Base-by-base conservation (phyloP, 2,888 invertebrate genomes). In the Mythimna vitellina region DNA sequence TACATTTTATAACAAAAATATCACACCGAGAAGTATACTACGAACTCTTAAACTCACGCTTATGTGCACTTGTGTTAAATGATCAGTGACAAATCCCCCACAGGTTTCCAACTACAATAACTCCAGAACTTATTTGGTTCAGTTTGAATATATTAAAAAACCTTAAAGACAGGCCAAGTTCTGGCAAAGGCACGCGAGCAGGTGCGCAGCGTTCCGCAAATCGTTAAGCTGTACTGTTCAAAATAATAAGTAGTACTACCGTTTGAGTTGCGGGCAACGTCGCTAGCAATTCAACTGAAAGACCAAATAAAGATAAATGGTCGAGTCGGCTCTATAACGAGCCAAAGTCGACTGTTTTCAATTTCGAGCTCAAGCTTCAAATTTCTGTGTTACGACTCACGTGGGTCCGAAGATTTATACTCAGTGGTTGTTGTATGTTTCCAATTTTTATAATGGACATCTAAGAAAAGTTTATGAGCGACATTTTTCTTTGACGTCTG, bases 271-370 rank as follows among this genome's bases (percentile, higher is more conserved):
- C 95, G 92, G 93, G 89, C 89, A 93, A 93, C 93, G 95, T 94
- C 93, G 89, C 92, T 88, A 92, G 92, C 94, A 95, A 94, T 94
- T 94, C 93, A 89, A 95, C 93, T 94, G 94, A 93, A 95, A 93
- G 93, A 90, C 92, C 92, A 94, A 95, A 95, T 95, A 93, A 95
- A 95, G 96, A 96, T 94, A 96, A 95, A 95, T 95, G 95, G 93
- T 90, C 86, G 86, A 94, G 89, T 91, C 92, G 92, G 92, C 91
- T 93, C 91, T 90, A 92, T 95, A 96, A 96, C 95, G 95, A 96
- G 95, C 89, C 91, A 86, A 90, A 93, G 90, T 93, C 93, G 93
- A 94, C 94, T 95, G 95, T 94, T 96, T 95, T 95, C 95, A 95
- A 95, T 96, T 96, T 94, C 46, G 92, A 91, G 88, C 83, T 84